A percentile compares a stretch with the other conserved stretches of the same genome.
These are phyloP conservation scores for Elgaria multicarinata DNA, from an alignment of 2,113 vertebrate genomes.

Conservation along the genomic window DNA sequence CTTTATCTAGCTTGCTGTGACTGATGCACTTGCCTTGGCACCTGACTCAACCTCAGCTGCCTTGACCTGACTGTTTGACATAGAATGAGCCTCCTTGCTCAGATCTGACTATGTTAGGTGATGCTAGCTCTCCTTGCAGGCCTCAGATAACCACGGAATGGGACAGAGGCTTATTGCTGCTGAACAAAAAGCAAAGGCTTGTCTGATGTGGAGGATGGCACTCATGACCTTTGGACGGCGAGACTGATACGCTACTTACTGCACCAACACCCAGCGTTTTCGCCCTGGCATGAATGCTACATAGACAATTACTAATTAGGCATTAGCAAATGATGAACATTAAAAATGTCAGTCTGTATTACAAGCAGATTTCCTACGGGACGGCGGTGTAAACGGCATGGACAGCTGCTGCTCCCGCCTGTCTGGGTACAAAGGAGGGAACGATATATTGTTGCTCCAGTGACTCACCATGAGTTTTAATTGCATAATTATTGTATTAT, in stretches of 20 bases:
- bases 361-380: background rate
- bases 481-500: background rate
- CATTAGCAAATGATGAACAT: background rate
- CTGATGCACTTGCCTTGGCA: too few relatives aligned
- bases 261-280: background rate
- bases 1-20: too few relatives aligned
- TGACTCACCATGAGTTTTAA: constrained; percentile 2
- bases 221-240: background rate
- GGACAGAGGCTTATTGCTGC: background rate
- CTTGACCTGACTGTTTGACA: too few relatives aligned
- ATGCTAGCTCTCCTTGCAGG: too few relatives aligned
- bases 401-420: background rate
- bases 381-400: background rate
- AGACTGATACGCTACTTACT: background rate
- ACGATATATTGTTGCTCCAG: background rate
- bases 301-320: background rate
- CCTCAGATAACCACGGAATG: too few relatives aligned
- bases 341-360: background rate
- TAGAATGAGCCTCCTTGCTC: too few relatives aligned
- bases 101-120: too few relatives aligned
- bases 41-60: too few relatives aligned
- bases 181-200: background rate
- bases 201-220: background rate
- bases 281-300: background rate
- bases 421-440: background rate